Evolutionary conservation across 35 echinoderm and acorn worm genomes (phyloP), one percentile per base, ranked within the genome.

Genomic region (Ophiothrix spiculata): DNA sequence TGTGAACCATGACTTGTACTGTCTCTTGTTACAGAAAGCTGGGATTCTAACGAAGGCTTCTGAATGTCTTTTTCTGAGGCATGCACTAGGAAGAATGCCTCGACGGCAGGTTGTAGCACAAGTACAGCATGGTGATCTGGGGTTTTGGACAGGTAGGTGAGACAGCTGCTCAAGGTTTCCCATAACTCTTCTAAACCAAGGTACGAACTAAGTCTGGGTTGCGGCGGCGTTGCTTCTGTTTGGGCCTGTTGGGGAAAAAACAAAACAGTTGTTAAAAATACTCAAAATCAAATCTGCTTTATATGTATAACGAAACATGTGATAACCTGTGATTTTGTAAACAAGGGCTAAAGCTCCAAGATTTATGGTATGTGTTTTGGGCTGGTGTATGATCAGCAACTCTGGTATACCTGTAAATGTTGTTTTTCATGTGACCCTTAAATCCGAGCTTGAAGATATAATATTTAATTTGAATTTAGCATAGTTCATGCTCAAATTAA

Each of bases 81-180:
- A 39, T 99, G 96, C 4, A 99, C 96, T 14, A 94, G 83, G 83
- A 99, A 99, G 82, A 99, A 99, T 15, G 96, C 96, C 38, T 99
- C 96, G 6, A 99, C 96, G 1, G 96, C 96, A 46, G 96, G 92
- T 75, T 99, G 96, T 3, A 99, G 87, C 40, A 99, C 96, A 63
- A 99, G 83, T 21, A 99, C 96, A 37, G 96, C 92, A 88, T 99
- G 96, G 76, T 90, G 81, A 73, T 99, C 96, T 81, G 96, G 89
- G 34, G 96, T 94, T 31, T 94, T 88, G 15, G 92, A 94, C 32
- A 99, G 49, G 37, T 91, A 78, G 1, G 92, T 94, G 17, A 99
- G 83, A 80, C 96, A 99, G 32, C 75, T 84, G 40, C 96, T 99
- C 8, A 99, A 83, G 46, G 92, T 94, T 15, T 94, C 92, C 96